phyloP scores from a whole-genome alignment of 2,113 vertebrate species.

The Diglossa brunneiventris region DNA sequence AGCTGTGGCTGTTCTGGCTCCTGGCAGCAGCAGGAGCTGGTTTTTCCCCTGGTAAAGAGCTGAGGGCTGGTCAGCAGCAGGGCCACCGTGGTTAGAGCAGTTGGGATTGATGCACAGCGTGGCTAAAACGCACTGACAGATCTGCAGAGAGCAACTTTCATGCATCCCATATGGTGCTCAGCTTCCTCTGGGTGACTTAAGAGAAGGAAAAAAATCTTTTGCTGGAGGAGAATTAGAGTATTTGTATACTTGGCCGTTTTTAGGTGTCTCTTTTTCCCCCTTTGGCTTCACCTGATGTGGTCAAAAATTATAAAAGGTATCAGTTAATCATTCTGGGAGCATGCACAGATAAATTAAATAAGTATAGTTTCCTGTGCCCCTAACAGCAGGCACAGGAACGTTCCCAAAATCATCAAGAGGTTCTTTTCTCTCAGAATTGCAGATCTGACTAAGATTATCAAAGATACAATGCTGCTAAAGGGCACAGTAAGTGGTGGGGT shows the following conservation, averaged over 20 bases:
- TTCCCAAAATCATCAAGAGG: not conserved
- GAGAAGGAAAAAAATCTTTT: not conserved
- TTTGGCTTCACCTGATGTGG: not conserved
- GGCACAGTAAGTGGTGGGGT: not conserved
- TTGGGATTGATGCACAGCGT: not conserved
- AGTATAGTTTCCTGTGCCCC: not conserved
- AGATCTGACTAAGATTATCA: not conserved
- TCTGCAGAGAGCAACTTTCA: constrained; percentile 26
- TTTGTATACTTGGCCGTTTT: not conserved
- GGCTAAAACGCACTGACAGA: not conserved
- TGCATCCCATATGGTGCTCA: constrained; percentile 34
- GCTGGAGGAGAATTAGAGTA: not conserved
- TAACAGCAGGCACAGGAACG: not conserved
- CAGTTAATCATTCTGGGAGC: not conserved
- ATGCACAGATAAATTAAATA: not conserved
- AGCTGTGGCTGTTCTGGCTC: not conserved
- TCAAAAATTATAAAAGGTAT: not conserved
- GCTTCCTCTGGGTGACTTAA: not conserved
- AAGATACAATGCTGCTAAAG: not conserved
- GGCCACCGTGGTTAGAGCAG: not conserved
- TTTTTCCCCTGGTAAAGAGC: not conserved
- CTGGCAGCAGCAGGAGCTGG: not conserved
- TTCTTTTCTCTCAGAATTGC: not conserved
- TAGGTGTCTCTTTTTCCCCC: not conserved
- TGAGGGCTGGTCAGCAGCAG: constrained; percentile 6